A percentile compares a stretch with the other conserved stretches of the same genome.
Conservation (phyloP, 2,797 vertebrate species). For the Sciurus carolinensis region DNA sequence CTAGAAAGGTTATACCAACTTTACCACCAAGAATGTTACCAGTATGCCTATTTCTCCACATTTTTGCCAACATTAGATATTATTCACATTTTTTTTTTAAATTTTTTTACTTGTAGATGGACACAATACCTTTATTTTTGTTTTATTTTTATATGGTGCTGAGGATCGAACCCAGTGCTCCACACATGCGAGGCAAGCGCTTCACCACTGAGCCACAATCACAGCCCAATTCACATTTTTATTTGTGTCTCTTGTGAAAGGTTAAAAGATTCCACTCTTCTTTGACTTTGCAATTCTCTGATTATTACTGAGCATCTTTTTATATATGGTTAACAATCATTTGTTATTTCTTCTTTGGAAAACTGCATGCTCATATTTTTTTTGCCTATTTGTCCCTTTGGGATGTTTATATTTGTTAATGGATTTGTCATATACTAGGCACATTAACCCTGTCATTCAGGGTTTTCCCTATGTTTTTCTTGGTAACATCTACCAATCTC, state of each 20-base stretch:
- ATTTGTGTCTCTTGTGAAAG: neutral
- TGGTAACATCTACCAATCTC: neutral
- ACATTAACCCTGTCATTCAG: neutral
- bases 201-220: no score
- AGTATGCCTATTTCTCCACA: neutral
- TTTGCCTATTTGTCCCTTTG: neutral
- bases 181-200: no score
- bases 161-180: no score
- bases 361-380: neutral
- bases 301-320: neutral
- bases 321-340: neutral
- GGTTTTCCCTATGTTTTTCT: neutral
- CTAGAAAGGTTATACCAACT: neutral
- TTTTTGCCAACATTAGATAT: neutral
- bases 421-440: neutral
- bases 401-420: neutral
- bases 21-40: neutral
- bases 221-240: neutral
- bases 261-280: neutral
- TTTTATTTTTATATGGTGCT: no score
- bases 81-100: neutral
- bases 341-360: slow-evolving; percentile 13
- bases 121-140: no score
- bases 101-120: no score
- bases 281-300: neutral